Evolutionary conservation across 2,113 vertebrate species (phyloP).

Genomic region (Chlorocebus sabaeus): DNA sequence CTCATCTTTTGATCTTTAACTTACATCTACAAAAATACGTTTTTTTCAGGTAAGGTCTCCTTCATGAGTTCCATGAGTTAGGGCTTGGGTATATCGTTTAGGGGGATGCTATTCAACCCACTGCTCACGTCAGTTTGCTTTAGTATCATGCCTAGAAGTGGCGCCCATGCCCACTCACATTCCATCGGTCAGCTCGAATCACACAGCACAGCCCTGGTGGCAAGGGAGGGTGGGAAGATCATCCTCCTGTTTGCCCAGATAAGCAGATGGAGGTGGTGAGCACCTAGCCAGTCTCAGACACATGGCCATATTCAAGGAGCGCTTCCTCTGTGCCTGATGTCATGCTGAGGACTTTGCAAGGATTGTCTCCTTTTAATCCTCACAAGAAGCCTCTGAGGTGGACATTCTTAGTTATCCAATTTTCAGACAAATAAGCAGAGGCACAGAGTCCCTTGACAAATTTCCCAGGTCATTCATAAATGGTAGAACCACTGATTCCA

Average conservation of each 20-base stretch:
- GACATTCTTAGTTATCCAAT: background rate
- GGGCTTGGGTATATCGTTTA: background rate
- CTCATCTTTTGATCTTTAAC: background rate
- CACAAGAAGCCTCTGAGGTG: background rate
- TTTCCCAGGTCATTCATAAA: background rate
- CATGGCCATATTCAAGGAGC: accelerated
- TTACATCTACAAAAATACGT: background rate
- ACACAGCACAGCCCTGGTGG: background rate
- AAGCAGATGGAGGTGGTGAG: background rate
- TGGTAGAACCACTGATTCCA: background rate
- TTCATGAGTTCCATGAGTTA: background rate
- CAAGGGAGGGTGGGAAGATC: background rate
- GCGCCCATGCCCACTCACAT: background rate
- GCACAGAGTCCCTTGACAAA: background rate
- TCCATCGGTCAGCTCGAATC: background rate
- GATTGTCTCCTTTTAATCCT: background rate
- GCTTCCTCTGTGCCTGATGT: accelerated
- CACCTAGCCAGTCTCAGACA: too few relatives aligned
- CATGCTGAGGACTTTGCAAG: background rate
- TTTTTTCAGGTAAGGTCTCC: background rate
- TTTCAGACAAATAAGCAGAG: background rate
- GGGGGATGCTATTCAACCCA: background rate
- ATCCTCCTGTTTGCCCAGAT: background rate
- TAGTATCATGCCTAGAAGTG: background rate
- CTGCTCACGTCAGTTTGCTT: accelerated